phyloP scores from a whole-genome alignment of 2,797 vertebrate genomes.

The Falco concolor region DNA sequence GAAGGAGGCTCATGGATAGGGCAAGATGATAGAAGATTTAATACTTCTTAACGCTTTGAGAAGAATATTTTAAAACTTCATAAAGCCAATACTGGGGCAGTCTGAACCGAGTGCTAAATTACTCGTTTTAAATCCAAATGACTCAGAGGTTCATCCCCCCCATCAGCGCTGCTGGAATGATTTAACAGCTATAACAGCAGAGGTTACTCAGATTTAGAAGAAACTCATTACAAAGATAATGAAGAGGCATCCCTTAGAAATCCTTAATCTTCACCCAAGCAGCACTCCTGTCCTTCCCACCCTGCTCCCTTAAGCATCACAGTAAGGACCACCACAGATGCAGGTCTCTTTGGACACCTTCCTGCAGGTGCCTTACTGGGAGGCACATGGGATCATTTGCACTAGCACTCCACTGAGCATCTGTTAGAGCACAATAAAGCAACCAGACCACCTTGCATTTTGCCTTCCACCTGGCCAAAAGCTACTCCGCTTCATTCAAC shows the following conservation, averaged over 20 bases:
- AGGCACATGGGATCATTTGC: neutral
- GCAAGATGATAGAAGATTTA: neutral
- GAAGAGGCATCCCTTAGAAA: neutral
- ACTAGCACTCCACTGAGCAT: neutral
- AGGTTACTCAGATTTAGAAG: neutral
- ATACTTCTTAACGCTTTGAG: neutral
- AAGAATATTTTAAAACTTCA: neutral
- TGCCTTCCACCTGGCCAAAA: neutral
- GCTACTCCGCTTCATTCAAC: neutral
- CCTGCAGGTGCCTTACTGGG: neutral
- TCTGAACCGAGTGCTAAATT: neutral
- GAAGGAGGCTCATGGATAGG: neutral
- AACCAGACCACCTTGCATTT: neutral
- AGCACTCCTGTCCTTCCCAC: neutral
- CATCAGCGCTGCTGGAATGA: neutral
- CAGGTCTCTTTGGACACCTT: neutral
- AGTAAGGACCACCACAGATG: neutral
- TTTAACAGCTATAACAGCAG: slow-evolving; percentile 19
- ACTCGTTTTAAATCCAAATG: neutral
- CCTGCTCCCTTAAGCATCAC: neutral
- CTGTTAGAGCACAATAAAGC: neutral
- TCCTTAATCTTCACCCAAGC: neutral
- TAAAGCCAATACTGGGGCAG: neutral
- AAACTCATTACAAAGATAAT: neutral
- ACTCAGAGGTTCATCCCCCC: slow-evolving; percentile 33